A percentile compares a stretch with the other conserved stretches of the same genome.
phyloP scores from a whole-genome alignment of 1,140 invertebrate species.

The Drosophila lacertosa region DNA sequence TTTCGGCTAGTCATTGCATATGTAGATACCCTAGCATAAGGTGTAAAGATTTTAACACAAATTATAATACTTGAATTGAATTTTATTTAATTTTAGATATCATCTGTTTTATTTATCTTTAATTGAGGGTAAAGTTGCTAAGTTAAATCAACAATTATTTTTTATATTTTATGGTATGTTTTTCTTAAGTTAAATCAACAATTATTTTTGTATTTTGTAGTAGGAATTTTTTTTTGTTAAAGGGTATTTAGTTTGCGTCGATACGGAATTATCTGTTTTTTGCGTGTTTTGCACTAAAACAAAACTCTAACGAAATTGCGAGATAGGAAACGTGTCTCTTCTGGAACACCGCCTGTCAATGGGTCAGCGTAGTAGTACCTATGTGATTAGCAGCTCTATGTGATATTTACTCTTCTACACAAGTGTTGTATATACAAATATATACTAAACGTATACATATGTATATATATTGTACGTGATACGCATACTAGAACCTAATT shows the following conservation, averaged over 20 bases:
- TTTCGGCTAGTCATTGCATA: constrained; percentile 17
- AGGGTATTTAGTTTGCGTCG: background rate
- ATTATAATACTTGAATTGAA: too few relatives aligned
- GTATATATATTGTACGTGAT: too few relatives aligned
- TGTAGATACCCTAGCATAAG: constrained; percentile 5
- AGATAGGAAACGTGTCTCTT: background rate
- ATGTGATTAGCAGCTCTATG: constrained; percentile 20
- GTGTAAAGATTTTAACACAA: background rate
- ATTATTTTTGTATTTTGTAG: background rate
- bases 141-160: background rate
- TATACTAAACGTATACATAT: background rate
- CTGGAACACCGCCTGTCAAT: constrained; percentile 3
- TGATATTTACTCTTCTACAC: constrained; percentile 17
- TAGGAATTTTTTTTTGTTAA: background rate
- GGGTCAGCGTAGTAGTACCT: constrained; percentile 4
- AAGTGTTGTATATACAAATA: background rate
- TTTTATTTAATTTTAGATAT: too few relatives aligned
- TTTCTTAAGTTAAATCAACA: too few relatives aligned
- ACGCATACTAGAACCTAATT: constrained; percentile 9
- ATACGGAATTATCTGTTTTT: background rate
- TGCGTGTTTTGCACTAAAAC: background rate
- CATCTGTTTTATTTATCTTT: too few relatives aligned
- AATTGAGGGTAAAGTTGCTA: too few relatives aligned
- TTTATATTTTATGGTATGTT: background rate
- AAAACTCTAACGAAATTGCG: background rate